Conservation (phyloP, 1,140 invertebrate genomes). For the Dufourea novaeangliae region DNA sequence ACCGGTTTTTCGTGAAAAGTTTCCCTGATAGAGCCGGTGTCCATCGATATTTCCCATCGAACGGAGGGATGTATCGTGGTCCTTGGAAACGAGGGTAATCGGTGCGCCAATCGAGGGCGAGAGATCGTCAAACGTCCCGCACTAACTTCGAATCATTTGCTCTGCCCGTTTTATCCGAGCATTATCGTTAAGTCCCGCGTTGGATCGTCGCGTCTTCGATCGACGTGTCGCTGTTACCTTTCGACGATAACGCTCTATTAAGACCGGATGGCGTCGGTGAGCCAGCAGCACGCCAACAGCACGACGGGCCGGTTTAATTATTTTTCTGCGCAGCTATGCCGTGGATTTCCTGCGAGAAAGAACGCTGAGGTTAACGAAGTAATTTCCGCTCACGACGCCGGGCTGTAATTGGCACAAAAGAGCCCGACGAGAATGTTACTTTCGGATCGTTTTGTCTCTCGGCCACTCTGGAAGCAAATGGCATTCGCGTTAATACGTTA, state of each 20-base stretch:
- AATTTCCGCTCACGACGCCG: constrained; percentile 54
- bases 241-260: background rate
- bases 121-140: background rate
- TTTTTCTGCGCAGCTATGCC: constrained; percentile 38
- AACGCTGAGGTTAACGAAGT: constrained; percentile 60
- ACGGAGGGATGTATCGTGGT: no score
- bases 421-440: constrained; percentile 46
- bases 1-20: background rate
- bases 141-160: background rate
- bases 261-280: background rate
- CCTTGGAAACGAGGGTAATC: background rate
- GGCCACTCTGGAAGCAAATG: background rate
- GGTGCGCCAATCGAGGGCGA: background rate
- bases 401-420: constrained; percentile 63
- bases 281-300: background rate
- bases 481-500: constrained; percentile 54
- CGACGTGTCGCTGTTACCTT: constrained; percentile 32
- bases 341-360: constrained; percentile 33
- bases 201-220: background rate
- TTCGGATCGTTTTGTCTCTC: constrained; percentile 35
- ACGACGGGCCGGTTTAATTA: constrained; percentile 56
- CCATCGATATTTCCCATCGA: background rate
- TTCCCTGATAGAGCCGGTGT: background rate
- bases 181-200: background rate
- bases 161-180: background rate